Evolutionary conservation across 2,888 invertebrate species (phyloP), one percentile per base, ranked within the genome.

Genomic region (Conistra vaccinii): DNA sequence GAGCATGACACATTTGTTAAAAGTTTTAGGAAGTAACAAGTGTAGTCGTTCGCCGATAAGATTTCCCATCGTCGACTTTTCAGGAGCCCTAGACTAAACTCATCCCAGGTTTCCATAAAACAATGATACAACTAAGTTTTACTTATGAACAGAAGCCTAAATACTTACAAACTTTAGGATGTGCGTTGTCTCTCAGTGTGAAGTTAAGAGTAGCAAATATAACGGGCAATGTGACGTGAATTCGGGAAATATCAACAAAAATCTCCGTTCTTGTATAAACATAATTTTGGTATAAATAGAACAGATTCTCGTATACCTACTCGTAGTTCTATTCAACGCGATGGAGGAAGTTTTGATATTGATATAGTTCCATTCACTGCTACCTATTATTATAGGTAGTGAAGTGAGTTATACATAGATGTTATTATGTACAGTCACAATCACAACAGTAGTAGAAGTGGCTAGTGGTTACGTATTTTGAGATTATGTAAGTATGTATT

Each of bases 331-430:
- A 58, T 42, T 4, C 20, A 3, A 42, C 51, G 14, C 10, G 20
- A 57, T 51, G 39, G 42, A 69, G 57, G 42, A 72, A 78, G 73
- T 78, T 81, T 74, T 57, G 53, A 68, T 81, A 55, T 58, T 58
- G 32, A 51, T 57, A 62, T 51, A 78, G 48, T 79, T 77, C 65
- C 42, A 26, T 63, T 26, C 23, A 32, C 17, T 23, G 5, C 9
- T 76, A 53, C 23, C 17, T 42, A 62, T n/a, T n/a, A n/a, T n/a
- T n/a, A n/a, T n/a, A n/a, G n/a, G n/a, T n/a, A n/a, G n/a, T n/a
- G 42, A 32, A 63, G 10, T 32, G 9, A 35, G 51, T 63, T 73
- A 51, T 32, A 32, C 17, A 23, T 63, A 23, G 1, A 57, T 26
- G 3, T 45, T 68, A 23, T 48, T 68, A 70, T 10, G 14, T 23